These are phyloP conservation scores for Cyprinodon variegatus DNA, from an alignment of 2,113 vertebrate genomes.

Conservation along the genomic window DNA sequence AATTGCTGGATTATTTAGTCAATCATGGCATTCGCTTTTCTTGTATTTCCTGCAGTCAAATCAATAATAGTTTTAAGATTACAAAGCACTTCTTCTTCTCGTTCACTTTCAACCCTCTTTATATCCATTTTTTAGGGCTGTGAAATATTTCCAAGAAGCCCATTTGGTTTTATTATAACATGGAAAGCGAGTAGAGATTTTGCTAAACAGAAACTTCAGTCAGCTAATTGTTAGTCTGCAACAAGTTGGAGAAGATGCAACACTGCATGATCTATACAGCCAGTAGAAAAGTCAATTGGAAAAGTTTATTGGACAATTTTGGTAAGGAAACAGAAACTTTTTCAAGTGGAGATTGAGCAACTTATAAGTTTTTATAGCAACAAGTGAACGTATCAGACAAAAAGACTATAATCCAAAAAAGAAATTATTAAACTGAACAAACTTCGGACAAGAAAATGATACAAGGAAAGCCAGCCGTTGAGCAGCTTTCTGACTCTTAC, in stretches of 20 bases:
- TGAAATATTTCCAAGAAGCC: no score
- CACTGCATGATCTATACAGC: neutral
- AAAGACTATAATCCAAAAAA: neutral
- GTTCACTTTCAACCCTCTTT: no score
- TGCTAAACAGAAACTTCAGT: neutral
- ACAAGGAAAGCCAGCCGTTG: neutral
- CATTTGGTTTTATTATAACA: no score
- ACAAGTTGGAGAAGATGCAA: neutral
- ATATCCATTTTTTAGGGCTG: no score
- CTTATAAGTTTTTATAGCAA: neutral
- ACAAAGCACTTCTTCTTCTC: no score
- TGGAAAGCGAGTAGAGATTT: no score
- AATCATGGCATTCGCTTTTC: no score
- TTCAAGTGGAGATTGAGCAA: neutral
- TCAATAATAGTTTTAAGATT: no score
- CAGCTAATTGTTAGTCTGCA: neutral
- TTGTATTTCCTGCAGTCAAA: no score
- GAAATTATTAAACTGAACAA: neutral
- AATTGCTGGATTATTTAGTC: no score
- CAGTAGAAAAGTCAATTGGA: neutral
- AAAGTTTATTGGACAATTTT: neutral
- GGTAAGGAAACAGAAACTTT: neutral
- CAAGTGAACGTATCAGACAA: neutral
- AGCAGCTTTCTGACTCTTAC: neutral
- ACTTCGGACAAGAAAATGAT: neutral